These are phyloP conservation scores for Botrylloides violaceus DNA, from an alignment of 23 tunicate species.

Conservation along the genomic window DNA sequence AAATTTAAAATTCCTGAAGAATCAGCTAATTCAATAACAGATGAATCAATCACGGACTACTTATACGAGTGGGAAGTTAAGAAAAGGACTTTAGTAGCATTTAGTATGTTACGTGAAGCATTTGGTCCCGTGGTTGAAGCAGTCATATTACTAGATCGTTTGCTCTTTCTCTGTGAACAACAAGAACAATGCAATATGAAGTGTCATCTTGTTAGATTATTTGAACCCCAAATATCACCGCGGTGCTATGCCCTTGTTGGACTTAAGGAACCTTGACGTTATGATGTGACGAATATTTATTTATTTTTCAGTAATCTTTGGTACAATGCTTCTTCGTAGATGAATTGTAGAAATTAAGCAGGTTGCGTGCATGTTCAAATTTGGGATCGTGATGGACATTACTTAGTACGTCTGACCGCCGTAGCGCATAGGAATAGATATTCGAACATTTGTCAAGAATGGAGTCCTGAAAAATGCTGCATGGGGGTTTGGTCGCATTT, in stretches of 20 bases:
- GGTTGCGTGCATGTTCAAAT: too few species aligned
- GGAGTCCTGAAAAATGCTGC: too few species aligned
- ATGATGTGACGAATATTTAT: too few species aligned
- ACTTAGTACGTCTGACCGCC: too few species aligned
- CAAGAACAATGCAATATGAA: background rate
- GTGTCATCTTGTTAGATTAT: slow-evolving; percentile 38
- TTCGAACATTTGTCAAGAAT: too few species aligned
- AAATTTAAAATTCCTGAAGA: slow-evolving; percentile 27
- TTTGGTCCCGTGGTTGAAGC: slow-evolving; percentile 82
- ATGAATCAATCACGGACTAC: slow-evolving; percentile 29
- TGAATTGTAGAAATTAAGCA: too few species aligned
- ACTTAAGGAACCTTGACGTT: slow-evolving; percentile 19
- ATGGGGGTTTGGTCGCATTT: too few species aligned
- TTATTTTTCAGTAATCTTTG: too few species aligned
- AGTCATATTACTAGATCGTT: slow-evolving; percentile 53
- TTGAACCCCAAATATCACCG: slow-evolving; percentile 67
- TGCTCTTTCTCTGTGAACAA: slow-evolving; percentile 42
- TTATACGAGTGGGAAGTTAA: slow-evolving; percentile 16
- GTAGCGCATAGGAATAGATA: too few species aligned
- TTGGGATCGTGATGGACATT: too few species aligned
- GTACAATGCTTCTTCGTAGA: too few species aligned
- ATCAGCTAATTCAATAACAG: slow-evolving; percentile 8
- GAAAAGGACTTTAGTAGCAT: slow-evolving; percentile 47
- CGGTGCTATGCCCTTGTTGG: slow-evolving; percentile 69
- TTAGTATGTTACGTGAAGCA: slow-evolving; percentile 48